These are phyloP conservation scores for Heteromyza rotundicornis DNA, from an alignment of 2,888 invertebrate genomes.

Conservation along the genomic window DNA sequence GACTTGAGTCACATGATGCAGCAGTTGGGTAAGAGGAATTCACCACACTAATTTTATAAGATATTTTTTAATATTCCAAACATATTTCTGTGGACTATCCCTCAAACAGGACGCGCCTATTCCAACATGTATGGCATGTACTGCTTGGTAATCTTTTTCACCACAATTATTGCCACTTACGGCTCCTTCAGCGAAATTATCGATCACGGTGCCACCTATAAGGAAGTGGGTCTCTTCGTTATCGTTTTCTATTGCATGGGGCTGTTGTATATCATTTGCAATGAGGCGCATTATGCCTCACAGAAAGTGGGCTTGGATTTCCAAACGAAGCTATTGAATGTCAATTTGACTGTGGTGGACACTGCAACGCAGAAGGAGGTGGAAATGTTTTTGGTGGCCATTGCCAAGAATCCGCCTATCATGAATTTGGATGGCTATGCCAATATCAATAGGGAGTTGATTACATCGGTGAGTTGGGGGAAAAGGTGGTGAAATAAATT, in stretches of 20 bases:
- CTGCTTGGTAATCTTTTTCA: conserved; percentile 75
- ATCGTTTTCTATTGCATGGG: conserved; percentile 76
- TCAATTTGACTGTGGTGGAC: conserved; percentile 72
- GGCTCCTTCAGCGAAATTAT: conserved; percentile 75
- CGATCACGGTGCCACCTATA: conserved; percentile 74
- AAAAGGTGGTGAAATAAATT: not conserved
- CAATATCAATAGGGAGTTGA: conserved; percentile 73
- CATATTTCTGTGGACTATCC: not conserved
- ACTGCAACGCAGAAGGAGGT: conserved; percentile 72
- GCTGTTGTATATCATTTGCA: conserved; percentile 74
- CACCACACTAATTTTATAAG: too few relatives aligned
- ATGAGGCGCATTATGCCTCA: conserved; percentile 75
- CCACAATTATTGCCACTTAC: conserved; percentile 75
- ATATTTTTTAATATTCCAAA: too few relatives aligned
- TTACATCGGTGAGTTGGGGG: conserved; percentile 71
- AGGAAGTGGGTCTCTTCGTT: conserved; percentile 74
- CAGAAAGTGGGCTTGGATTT: conserved; percentile 70
- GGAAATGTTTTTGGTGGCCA: conserved; percentile 76
- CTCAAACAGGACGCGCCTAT: conserved; percentile 68
- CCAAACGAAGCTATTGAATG: conserved; percentile 71
- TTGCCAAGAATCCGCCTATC: conserved; percentile 76
- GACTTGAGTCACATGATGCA: conserved; percentile 81
- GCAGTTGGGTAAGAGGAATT: conserved; percentile 70
- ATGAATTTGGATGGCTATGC: conserved; percentile 80
- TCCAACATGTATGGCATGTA: conserved; percentile 80